Conservation (phyloP, 2,113 vertebrate species). For the Xyrauchen texanus region DNA sequence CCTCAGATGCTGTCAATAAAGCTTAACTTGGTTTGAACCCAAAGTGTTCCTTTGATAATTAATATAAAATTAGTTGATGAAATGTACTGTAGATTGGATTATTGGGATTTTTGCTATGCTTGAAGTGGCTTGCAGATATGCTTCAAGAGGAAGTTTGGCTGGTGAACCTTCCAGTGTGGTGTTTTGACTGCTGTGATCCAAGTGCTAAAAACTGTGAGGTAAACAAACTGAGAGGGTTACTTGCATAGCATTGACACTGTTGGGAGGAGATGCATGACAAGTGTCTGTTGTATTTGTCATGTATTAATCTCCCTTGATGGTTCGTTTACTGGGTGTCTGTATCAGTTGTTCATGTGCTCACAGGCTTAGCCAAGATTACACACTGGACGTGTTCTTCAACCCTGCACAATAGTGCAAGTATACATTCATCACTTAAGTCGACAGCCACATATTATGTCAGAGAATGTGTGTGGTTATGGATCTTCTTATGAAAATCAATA, state of each 20-base stretch:
- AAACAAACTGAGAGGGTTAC: neutral
- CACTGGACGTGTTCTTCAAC: conserved; percentile 23
- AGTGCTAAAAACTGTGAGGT: conserved; percentile 4
- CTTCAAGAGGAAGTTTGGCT: no score
- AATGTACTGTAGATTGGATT: no score
- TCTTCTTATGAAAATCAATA: neutral
- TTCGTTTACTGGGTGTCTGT: conserved; percentile 20
- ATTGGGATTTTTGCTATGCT: no score
- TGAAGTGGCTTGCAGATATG: no score
- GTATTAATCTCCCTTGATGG: conserved; percentile 7
- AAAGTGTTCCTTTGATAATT: no score
- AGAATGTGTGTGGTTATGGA: neutral
- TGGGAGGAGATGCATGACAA: conserved; percentile 17
- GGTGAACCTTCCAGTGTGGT: neutral
- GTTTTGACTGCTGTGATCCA: neutral
- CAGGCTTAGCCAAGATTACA: conserved; percentile 26
- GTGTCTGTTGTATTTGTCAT: conserved; percentile 14
- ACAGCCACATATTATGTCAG: conserved; percentile 14
- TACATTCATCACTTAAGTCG: conserved; percentile 16
- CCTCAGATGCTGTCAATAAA: no score
- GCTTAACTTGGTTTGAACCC: no score
- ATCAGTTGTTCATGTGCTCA: conserved; percentile 34
- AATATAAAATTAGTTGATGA: no score
- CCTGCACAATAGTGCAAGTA: neutral
- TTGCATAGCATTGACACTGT: neutral